Evolutionary conservation across 2,797 vertebrate genomes (phyloP).

Genomic region (Hyperoplus lanceolatus): DNA sequence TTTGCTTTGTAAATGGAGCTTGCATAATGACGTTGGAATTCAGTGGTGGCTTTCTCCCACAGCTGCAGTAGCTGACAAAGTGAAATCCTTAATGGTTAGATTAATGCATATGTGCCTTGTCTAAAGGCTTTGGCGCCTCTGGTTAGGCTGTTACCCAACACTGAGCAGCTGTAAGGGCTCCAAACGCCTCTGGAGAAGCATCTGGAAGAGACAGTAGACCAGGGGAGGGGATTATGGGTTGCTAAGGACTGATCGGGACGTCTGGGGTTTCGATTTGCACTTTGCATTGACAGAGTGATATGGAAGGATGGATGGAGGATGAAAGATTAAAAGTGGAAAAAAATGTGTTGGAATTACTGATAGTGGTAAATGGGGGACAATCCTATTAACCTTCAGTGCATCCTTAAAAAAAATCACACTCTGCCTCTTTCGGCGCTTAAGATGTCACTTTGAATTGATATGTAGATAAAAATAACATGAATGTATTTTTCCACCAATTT

Average conservation of each 20-base stretch:
- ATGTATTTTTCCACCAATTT: no score
- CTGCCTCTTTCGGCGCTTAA: no score
- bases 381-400: no score
- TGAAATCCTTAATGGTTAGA: slow-evolving; percentile 73
- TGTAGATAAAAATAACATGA: no score
- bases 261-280: not conserved
- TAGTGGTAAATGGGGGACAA: not conserved
- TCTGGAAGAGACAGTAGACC: slow-evolving; percentile 65
- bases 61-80: slow-evolving; percentile 59
- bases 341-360: no score
- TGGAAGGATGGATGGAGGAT: not conserved
- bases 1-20: slow-evolving; percentile 61
- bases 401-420: no score
- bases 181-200: slow-evolving; percentile 67
- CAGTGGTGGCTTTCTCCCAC: slow-evolving; percentile 37
- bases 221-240: slow-evolving; percentile 14
- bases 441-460: no score
- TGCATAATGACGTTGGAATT: slow-evolving; percentile 42
- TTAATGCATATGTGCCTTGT: slow-evolving; percentile 70
- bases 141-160: slow-evolving; percentile 60
- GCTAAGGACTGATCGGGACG: slow-evolving; percentile 16
- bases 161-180: slow-evolving; percentile 70
- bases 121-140: slow-evolving; percentile 50
- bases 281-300: slow-evolving; percentile 6
- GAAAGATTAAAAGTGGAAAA: not conserved